Base-by-base conservation (phyloP, 2,888 invertebrate genomes). In the Melinaea menophilus region DNA sequence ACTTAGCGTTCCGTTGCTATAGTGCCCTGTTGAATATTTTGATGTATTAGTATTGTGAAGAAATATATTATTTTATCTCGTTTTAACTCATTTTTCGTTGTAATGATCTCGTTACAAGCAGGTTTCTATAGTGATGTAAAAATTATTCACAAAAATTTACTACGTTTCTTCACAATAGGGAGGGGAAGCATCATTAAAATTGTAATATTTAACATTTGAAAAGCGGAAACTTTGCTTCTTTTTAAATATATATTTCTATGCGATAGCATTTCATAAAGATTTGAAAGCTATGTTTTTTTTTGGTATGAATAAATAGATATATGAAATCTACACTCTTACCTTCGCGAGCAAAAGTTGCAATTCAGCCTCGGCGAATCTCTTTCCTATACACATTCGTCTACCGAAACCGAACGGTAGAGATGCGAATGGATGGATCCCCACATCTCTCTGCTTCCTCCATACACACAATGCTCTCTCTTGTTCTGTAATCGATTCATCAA, bases 361-460 rank as follows among this genome's bases (percentile, higher is more conserved):
- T 84, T 96, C 96, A 58, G 94, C 94, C 85, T 96, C 96, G 22
- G 96, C 96, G 82, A 96, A 95, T 75, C 96, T 89, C 73, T 95
- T 93, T 58, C 96, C 96, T 73, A 95, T 90, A 81, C 95, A 95
- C 90, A 95, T 95, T 69, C 95, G 90, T 63, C 95, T 91, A 1
- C 95, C 95, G 79, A 94, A 95, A 5, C 95, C 95, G 82, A 95
- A 95, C 11, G 95, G 95, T 67, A 95, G 88, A 59, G 94, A 93
- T 0, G 94, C 94, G 79, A 94, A 95, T 37, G 95, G 95, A 83
- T 95, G 95, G 64, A 94, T 94, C 56, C 90, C 90, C n/a, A 84
- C 73, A 76, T 91, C 93, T 91, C 76, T 93, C 85, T 90, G 90
- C 70, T 78, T 85, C 65, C 78, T 78, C 71, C 84, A 81, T 64